phyloP scores from a whole-genome alignment of 2,888 invertebrate genomes.

The Charanyca ferruginea region DNA sequence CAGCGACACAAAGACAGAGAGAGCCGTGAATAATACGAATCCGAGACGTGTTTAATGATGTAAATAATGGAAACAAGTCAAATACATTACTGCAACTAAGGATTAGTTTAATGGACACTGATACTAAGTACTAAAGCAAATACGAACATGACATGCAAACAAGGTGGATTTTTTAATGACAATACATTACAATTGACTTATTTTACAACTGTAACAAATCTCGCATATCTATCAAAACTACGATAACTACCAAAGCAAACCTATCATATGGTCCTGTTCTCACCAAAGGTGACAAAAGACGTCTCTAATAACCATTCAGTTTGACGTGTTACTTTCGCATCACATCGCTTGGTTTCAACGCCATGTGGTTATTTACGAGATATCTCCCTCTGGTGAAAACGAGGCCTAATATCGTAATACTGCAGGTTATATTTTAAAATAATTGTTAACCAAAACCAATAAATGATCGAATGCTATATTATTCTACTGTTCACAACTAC shows the following conservation, averaged over 20 bases:
- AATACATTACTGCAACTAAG: slow-evolving; percentile 30
- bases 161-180: slow-evolving; percentile 7
- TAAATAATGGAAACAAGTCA: slow-evolving; percentile 23
- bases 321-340: too few species aligned
- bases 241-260: not conserved
- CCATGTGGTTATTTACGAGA: not conserved
- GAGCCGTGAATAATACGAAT: slow-evolving; percentile 27
- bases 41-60: slow-evolving; percentile 40
- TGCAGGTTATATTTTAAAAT: not conserved
- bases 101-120: not conserved
- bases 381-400: not conserved
- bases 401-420: not conserved
- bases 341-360: too few species aligned
- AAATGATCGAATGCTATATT: slow-evolving; percentile 15
- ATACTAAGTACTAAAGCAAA: slow-evolving; percentile 27
- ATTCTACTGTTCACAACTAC: slow-evolving; percentile 35
- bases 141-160: slow-evolving; percentile 27
- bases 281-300: not conserved
- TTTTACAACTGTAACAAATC: not conserved
- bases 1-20: slow-evolving; percentile 16
- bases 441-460: slow-evolving; percentile 23
- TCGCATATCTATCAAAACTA: not conserved
- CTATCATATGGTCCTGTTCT: not conserved
- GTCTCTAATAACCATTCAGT: not conserved
- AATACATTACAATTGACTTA: not conserved